Evolutionary conservation across 2,797 vertebrate species (phyloP).

Genomic region (Chelonia mydas): DNA sequence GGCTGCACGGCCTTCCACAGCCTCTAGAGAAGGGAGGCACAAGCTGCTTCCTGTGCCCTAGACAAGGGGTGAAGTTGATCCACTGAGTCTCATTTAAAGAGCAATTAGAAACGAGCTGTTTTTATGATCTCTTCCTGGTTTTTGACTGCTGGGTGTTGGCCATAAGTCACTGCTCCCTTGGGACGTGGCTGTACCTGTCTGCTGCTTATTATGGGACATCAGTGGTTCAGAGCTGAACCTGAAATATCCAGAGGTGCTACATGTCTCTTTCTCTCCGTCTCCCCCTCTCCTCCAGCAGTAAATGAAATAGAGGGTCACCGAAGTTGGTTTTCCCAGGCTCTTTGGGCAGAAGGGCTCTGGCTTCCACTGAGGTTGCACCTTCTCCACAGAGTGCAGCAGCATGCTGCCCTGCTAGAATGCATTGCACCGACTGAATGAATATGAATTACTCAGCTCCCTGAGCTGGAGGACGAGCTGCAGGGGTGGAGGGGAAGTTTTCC

Average conservation of each 20-base stretch:
- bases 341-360: not conserved
- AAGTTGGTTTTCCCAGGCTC: not conserved
- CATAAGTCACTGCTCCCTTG: not conserved
- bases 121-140: not conserved
- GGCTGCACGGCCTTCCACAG: not conserved
- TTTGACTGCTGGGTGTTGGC: not conserved
- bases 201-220: not conserved
- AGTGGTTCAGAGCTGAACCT: not conserved
- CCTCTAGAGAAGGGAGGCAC: not conserved
- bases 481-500: not conserved
- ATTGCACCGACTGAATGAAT: not conserved
- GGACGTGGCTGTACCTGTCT: not conserved
- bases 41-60: not conserved
- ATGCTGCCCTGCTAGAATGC: not conserved
- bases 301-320: not conserved
- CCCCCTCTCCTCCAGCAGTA: not conserved
- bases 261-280: not conserved
- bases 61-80: no score
- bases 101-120: not conserved
- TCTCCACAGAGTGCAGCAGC: not conserved
- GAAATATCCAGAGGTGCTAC: not conserved
- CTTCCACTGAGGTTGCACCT: not conserved
- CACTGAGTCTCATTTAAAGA: not conserved
- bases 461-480: not conserved
- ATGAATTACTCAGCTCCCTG: rapidly evolving